phyloP scores from a whole-genome alignment of 2,797 vertebrate species.

The Sebastes matsubarae region DNA sequence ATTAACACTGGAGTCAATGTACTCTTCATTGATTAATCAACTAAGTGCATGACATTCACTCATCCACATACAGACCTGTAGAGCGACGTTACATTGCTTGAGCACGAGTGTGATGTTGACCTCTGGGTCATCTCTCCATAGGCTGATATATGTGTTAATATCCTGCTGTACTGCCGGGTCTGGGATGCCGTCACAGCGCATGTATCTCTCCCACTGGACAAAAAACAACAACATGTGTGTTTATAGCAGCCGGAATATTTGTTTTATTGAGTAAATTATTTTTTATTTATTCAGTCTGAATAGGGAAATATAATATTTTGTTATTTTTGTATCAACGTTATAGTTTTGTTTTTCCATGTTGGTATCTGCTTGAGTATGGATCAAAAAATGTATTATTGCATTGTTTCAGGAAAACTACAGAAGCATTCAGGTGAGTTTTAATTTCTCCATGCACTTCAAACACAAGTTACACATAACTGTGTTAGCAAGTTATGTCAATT shows the following conservation, averaged over 20 bases:
- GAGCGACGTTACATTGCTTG: slow-evolving; percentile 80
- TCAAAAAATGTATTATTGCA: neutral
- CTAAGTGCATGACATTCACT: neutral
- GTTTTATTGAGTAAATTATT: neutral
- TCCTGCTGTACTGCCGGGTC: slow-evolving; percentile 85
- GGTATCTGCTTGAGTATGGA: too few species aligned
- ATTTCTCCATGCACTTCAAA: too few species aligned
- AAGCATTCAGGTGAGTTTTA: neutral
- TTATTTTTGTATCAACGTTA: neutral
- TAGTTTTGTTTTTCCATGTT: neutral
- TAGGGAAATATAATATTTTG: neutral
- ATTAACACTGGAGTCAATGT: neutral
- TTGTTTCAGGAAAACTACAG: neutral
- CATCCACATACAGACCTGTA: slow-evolving; percentile 79
- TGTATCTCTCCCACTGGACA: slow-evolving; percentile 90
- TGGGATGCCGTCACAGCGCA: slow-evolving; percentile 86
- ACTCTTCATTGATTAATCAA: neutral
- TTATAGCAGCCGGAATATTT: neutral
- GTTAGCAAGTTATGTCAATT: too few species aligned
- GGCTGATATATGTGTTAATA: slow-evolving; percentile 89
- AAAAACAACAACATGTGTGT: neutral
- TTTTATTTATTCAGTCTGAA: neutral
- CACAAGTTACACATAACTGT: too few species aligned
- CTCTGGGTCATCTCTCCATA: slow-evolving; percentile 87
- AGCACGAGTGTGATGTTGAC: slow-evolving; percentile 79